A percentile compares a stretch with the other conserved stretches of the same genome.
Conservation (phyloP, 2,888 invertebrate species). For the Agonopterix alstromeriana region DNA sequence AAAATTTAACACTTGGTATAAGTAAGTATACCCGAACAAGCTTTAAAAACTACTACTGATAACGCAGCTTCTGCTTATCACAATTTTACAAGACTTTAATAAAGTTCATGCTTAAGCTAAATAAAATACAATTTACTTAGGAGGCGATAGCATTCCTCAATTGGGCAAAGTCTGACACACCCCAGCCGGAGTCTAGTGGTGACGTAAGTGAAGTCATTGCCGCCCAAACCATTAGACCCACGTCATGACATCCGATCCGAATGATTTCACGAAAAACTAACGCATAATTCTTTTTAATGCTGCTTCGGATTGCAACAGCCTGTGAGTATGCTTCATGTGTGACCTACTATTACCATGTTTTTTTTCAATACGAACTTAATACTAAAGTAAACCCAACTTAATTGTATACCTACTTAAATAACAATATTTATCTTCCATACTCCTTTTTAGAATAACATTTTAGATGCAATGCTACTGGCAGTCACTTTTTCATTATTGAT, state of each 20-base stretch:
- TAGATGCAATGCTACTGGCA: too few relatives aligned
- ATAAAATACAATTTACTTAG: conserved; percentile 53
- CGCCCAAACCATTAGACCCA: conserved; percentile 41
- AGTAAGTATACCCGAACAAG: too few relatives aligned
- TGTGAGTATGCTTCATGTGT: conserved; percentile 54
- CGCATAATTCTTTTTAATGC: conserved; percentile 69
- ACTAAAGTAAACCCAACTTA: too few relatives aligned
- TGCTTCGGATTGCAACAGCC: conserved; percentile 70
- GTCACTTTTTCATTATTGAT: too few relatives aligned
- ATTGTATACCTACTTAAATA: too few relatives aligned
- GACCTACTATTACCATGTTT: conserved; percentile 4
- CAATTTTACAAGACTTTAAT: too few relatives aligned
- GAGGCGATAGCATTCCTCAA: conserved; percentile 70
- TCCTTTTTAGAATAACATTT: too few relatives aligned
- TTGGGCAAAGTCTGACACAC: conserved; percentile 60
- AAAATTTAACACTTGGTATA: too few relatives aligned
- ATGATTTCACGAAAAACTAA: conserved; percentile 67
- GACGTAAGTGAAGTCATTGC: conserved; percentile 69
- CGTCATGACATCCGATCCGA: conserved; percentile 38
- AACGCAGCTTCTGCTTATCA: too few relatives aligned
- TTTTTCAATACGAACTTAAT: background rate
- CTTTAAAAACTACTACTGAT: too few relatives aligned
- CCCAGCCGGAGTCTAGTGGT: conserved; percentile 62
- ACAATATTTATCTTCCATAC: too few relatives aligned
- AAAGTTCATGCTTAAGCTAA: conserved; percentile 5